These are phyloP conservation scores for Odontocerum albicorne DNA, from an alignment of 2,888 invertebrate species.

Conservation along the genomic window DNA sequence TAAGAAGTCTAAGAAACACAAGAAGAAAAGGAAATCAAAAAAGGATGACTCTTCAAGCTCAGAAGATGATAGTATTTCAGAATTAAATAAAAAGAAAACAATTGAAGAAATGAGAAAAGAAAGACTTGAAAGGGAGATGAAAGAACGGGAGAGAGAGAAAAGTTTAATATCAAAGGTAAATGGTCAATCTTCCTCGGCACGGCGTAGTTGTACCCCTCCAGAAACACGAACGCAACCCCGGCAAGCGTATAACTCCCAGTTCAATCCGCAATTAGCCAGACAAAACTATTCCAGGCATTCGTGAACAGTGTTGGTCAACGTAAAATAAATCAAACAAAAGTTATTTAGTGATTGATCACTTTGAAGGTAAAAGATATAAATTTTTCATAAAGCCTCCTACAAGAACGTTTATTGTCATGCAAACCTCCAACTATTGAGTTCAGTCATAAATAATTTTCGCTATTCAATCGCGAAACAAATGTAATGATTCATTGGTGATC, in stretches of 20 bases:
- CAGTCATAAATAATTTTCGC: too few species aligned
- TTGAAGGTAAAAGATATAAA: too few species aligned
- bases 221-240: too few species aligned
- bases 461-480: too few species aligned
- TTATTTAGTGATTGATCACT: too few species aligned
- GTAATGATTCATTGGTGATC: too few species aligned
- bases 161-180: constrained; percentile 11
- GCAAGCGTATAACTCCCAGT: constrained; percentile 94
- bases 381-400: too few species aligned
- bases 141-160: constrained; percentile 70
- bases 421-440: too few species aligned
- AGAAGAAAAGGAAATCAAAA: constrained; percentile 40
- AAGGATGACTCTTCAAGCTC: constrained; percentile 30
- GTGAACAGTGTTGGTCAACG: neutral
- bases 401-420: too few species aligned
- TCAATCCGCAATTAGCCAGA: constrained; percentile 87
- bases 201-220: too few species aligned
- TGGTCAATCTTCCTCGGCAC: constrained; percentile 33
- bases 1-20: constrained; percentile 37
- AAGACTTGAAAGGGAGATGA: constrained; percentile 77
- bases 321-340: neutral
- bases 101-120: constrained; percentile 74
- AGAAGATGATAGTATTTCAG: constrained; percentile 40
- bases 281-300: constrained; percentile 62
- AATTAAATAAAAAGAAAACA: constrained; percentile 44